phyloP scores from a whole-genome alignment of 2,113 vertebrate species.

The Istiophorus platypterus region DNA sequence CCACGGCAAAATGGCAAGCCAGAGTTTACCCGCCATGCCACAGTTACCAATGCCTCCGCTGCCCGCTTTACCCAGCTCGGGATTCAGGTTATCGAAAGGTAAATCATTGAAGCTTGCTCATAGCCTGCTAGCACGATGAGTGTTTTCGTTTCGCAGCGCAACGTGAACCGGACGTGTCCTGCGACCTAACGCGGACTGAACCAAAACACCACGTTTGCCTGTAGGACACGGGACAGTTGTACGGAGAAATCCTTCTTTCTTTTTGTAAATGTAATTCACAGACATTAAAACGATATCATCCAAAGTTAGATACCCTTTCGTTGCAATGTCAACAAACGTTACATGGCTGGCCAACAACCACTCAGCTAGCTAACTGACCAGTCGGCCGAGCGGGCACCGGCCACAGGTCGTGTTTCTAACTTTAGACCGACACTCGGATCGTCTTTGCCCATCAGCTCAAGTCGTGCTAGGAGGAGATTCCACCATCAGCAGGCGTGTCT shows the following conservation, averaged over 20 bases:
- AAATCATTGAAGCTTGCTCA: constrained; percentile 17
- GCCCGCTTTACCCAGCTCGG: constrained; percentile 44
- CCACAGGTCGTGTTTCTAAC: constrained; percentile 30
- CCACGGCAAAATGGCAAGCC: constrained; percentile 48
- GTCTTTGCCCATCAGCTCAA: neutral
- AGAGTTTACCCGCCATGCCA: constrained; percentile 27
- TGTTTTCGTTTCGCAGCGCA: neutral
- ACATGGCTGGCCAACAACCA: neutral
- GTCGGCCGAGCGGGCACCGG: neutral
- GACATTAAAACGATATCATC: neutral
- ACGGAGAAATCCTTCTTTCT: too few relatives aligned
- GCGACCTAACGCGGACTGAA: neutral
- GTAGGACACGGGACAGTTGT: neutral
- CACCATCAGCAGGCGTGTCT: neutral
- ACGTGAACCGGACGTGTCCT: neutral
- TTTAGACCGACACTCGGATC: neutral
- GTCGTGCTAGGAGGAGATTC: neutral
- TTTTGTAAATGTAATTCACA: accelerated
- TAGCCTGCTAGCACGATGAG: constrained; percentile 16
- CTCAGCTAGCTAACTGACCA: constrained; percentile 1
- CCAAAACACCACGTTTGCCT: accelerated
- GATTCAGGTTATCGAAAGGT: constrained; percentile 80
- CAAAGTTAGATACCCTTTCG: neutral
- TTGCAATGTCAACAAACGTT: neutral
- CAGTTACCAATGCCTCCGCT: constrained; percentile 3